Conservation (phyloP, 2,113 vertebrate genomes). For the Hippolais icterina region DNA sequence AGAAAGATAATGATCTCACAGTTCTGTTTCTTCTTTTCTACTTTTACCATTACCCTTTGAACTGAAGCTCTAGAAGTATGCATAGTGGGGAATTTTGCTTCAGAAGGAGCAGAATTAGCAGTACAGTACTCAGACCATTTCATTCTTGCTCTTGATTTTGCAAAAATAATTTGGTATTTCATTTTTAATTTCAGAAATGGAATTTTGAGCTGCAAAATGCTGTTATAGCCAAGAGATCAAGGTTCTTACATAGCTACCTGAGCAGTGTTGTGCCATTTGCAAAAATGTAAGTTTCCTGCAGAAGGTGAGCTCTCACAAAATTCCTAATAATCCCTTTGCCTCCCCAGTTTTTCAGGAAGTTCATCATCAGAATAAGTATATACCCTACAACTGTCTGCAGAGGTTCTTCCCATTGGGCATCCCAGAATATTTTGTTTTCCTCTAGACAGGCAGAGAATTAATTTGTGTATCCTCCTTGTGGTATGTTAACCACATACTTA, state of each 20-base stretch:
- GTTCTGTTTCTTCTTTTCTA: not conserved
- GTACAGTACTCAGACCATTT: not conserved
- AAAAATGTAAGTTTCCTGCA: not conserved
- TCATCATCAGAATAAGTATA: not conserved
- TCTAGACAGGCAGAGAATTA: not conserved
- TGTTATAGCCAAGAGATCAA: not conserved
- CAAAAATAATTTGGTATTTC: not conserved
- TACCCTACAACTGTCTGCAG: not conserved
- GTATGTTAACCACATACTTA: not conserved
- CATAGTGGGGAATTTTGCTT: not conserved
- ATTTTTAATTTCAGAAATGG: not conserved
- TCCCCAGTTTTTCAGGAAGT: not conserved
- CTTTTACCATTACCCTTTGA: not conserved
- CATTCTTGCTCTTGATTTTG: not conserved
- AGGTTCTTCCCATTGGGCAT: not conserved
- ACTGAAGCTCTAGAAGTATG: not conserved
- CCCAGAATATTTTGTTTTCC: constrained; percentile 8
- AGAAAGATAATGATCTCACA: not conserved
- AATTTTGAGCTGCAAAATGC: not conserved
- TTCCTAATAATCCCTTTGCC: no score
- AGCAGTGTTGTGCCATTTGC: not conserved
- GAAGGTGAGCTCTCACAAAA: not conserved
- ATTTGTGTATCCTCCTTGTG: not conserved
- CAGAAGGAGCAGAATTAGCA: not conserved
- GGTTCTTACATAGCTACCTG: not conserved